Percentiles rank a stretch among this genome's conserved stretches.
Conservation (phyloP, 2,797 vertebrate species). For the Mormyrops attenuatus region DNA sequence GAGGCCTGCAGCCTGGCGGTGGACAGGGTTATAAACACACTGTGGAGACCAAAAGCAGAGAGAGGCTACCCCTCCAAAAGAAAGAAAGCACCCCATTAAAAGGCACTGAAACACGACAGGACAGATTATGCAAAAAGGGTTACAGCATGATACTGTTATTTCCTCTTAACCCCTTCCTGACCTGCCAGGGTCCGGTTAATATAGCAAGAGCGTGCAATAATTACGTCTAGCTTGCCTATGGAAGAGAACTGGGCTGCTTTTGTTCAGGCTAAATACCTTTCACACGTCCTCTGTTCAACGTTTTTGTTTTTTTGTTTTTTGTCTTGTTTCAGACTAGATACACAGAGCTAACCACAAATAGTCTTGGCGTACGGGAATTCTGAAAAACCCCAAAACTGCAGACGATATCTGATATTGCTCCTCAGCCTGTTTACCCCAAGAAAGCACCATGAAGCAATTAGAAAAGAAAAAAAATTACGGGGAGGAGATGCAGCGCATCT, state of each 20-base stretch:
- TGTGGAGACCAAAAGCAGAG: not conserved
- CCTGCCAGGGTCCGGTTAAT: not conserved
- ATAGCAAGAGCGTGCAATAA: not conserved
- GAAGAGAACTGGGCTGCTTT: slow-evolving; percentile 4
- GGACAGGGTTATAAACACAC: not conserved
- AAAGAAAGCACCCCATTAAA: not conserved
- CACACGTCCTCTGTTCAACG: not conserved
- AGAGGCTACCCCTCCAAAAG: not conserved
- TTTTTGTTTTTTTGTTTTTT: not conserved
- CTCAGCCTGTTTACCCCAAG: not conserved
- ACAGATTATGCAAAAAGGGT: not conserved
- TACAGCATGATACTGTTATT: not conserved
- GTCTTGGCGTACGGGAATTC: not conserved
- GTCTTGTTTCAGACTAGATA: not conserved
- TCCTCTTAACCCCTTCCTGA: slow-evolving; percentile 24
- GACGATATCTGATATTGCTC: not conserved
- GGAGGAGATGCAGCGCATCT: not conserved
- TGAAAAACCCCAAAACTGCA: not conserved
- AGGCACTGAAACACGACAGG: not conserved
- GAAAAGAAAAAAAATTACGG: not conserved
- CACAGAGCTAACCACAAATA: not conserved
- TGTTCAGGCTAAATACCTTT: not conserved
- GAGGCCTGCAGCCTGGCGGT: not conserved
- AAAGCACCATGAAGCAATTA: not conserved
- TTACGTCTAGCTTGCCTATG: not conserved